Percentiles rank a stretch among this genome's conserved stretches.
phyloP scores from a whole-genome alignment of 2,113 vertebrate species.

The Cinclus mexicanus region DNA sequence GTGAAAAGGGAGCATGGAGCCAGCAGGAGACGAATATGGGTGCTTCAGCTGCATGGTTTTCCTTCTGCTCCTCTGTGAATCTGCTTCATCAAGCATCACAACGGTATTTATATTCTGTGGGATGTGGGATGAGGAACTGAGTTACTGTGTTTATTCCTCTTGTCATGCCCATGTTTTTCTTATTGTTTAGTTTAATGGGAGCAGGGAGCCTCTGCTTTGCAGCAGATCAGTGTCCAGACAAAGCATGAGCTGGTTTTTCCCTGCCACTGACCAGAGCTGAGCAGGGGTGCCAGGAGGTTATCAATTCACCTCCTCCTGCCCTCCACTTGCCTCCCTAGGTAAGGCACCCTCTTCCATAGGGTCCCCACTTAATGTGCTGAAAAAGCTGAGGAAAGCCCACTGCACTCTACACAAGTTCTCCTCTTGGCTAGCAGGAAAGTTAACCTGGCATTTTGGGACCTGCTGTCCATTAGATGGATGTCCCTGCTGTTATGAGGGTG shows the following conservation, averaged over 20 bases:
- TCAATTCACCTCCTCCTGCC: not conserved
- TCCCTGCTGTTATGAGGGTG: not conserved
- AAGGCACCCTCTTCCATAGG: not conserved
- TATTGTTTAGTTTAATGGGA: not conserved
- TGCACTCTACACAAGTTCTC: not conserved
- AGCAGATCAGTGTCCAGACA: not conserved
- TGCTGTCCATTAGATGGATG: not conserved
- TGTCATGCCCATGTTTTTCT: not conserved
- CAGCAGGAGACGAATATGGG: not conserved
- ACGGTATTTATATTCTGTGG: not conserved
- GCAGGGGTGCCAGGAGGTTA: not conserved
- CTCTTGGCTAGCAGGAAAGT: not conserved
- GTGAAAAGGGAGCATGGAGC: not conserved
- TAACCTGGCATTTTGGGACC: not conserved
- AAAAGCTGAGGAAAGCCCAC: not conserved
- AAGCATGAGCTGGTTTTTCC: fast-evolving
- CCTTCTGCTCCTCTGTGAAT: not conserved
- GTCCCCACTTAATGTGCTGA: not conserved
- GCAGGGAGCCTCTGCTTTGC: not conserved
- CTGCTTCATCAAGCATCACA: not conserved
- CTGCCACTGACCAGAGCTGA: not conserved
- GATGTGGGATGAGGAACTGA: not conserved
- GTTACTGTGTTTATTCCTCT: not conserved
- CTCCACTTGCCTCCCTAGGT: not conserved
- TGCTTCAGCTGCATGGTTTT: not conserved